phyloP scores from a whole-genome alignment of 2,797 vertebrate genomes.

The Myotis daubentonii region DNA sequence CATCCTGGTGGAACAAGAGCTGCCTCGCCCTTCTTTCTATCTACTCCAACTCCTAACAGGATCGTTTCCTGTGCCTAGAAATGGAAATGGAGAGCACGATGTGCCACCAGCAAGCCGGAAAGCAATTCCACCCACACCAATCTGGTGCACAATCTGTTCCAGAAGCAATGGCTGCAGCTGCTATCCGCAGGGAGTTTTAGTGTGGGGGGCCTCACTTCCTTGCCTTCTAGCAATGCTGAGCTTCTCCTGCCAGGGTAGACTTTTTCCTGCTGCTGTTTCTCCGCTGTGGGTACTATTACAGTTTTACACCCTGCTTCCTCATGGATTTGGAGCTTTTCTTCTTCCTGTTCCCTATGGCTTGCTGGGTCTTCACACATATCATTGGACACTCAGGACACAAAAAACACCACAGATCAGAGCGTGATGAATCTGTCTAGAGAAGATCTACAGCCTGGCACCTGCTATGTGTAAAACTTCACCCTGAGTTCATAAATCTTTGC shows the following conservation, averaged over 20 bases:
- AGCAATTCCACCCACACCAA: not conserved
- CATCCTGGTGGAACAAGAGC: not conserved
- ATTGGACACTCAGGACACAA: not conserved
- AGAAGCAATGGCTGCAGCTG: conserved; percentile 9
- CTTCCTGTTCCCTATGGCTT: conserved; percentile 31
- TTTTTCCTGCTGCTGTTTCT: conserved; percentile 25
- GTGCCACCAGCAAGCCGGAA: not conserved
- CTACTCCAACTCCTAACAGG: not conserved
- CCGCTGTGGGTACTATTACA: not conserved
- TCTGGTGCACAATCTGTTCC: not conserved
- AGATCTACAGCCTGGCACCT: not conserved
- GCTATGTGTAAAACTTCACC: not conserved
- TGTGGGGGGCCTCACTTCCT: not conserved
- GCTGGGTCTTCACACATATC: not conserved
- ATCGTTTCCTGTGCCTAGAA: not conserved
- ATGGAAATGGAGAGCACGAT: not conserved
- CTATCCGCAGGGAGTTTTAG: conserved; percentile 7
- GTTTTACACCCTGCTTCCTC: not conserved
- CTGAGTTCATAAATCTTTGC: not conserved
- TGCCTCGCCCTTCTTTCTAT: not conserved
- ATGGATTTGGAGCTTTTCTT: conserved; percentile 13
- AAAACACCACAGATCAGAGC: not conserved
- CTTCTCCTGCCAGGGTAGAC: not conserved
- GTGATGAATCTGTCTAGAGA: not conserved
- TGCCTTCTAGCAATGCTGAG: not conserved